A percentile compares a stretch with the other conserved stretches of the same genome.
These are phyloP conservation scores for Lordiphosa mommai DNA, from an alignment of 1,140 invertebrate genomes.

Conservation along the genomic window DNA sequence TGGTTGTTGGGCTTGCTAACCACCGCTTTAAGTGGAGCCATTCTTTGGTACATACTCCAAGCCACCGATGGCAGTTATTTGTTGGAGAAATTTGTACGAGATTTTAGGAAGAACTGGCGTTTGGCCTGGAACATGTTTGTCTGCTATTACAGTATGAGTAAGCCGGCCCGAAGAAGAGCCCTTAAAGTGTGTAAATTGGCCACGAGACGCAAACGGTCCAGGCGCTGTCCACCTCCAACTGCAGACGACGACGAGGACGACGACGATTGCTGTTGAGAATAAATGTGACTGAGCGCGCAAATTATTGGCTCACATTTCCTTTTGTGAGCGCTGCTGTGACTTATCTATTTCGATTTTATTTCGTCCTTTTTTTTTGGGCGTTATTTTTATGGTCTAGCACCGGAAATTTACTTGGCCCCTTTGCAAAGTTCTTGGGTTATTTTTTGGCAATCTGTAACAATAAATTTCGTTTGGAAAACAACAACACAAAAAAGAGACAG, in stretches of 20 bases:
- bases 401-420: conserved; percentile 20
- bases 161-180: not conserved
- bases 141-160: conserved; percentile 16
- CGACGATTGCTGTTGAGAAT: not conserved
- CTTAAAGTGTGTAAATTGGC: conserved; percentile 26
- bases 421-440: conserved; percentile 3
- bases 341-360: conserved; percentile 27
- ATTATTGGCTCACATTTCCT: conserved; percentile 28
- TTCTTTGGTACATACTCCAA: conserved; percentile 34
- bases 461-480: conserved; percentile 29
- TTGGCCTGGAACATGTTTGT: conserved; percentile 1
- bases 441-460: conserved; percentile 39
- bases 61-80: conserved; percentile 28
- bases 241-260: not conserved
- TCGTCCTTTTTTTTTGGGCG: conserved; percentile 7
- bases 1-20: conserved; percentile 28
- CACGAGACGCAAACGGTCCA: not conserved
- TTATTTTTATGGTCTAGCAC: conserved; percentile 21
- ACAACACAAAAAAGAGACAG: not conserved
- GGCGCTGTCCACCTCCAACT: too few species aligned
- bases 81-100: not conserved
- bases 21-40: not conserved
- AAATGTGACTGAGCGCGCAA: conserved; percentile 9
- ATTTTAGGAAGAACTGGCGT: not conserved
- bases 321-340: not conserved